A percentile compares a stretch with the other conserved stretches of the same genome.
Evolutionary conservation across 2,888 invertebrate genomes (phyloP).

Genomic region (Melanargia galathea): DNA sequence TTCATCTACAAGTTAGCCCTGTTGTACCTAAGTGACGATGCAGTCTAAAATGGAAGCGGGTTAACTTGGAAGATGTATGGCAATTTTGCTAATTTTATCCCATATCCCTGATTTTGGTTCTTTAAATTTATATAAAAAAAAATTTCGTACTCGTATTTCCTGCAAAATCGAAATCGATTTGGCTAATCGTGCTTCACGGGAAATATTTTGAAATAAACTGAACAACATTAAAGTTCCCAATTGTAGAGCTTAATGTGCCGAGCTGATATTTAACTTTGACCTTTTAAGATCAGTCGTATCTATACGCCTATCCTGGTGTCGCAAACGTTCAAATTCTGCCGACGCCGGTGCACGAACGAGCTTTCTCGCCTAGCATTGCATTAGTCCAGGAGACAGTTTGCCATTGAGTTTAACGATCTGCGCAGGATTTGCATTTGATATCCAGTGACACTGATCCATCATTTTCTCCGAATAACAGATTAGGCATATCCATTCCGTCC

Average conservation of each 20-base stretch:
- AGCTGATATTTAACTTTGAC: constrained; percentile 52
- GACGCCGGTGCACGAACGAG: constrained; percentile 51
- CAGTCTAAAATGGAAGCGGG: too few relatives aligned
- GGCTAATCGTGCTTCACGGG: not conserved
- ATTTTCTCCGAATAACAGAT: not conserved
- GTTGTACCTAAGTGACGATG: too few relatives aligned
- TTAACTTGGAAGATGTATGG: too few relatives aligned
- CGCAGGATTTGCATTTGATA: not conserved
- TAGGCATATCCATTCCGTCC: too few relatives aligned
- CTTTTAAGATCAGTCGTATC: constrained; percentile 52
- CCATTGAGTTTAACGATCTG: not conserved
- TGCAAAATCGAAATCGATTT: not conserved
- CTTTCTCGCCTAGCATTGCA: constrained; percentile 74
- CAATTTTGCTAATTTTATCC: too few relatives aligned
- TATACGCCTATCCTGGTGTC: constrained; percentile 57
- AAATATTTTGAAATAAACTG: constrained; percentile 10
- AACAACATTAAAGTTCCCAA: constrained; percentile 13
- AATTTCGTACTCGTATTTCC: too few relatives aligned
- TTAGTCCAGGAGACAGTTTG: constrained; percentile 40
- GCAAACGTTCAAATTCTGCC: constrained; percentile 61
- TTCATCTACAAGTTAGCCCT: too few relatives aligned
- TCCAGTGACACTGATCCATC: not conserved
- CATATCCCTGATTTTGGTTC: too few relatives aligned
- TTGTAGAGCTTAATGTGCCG: constrained; percentile 22
- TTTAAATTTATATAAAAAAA: too few relatives aligned